Conservation (phyloP, 2,797 vertebrate species). For the Paedocypris micromegethes region DNA sequence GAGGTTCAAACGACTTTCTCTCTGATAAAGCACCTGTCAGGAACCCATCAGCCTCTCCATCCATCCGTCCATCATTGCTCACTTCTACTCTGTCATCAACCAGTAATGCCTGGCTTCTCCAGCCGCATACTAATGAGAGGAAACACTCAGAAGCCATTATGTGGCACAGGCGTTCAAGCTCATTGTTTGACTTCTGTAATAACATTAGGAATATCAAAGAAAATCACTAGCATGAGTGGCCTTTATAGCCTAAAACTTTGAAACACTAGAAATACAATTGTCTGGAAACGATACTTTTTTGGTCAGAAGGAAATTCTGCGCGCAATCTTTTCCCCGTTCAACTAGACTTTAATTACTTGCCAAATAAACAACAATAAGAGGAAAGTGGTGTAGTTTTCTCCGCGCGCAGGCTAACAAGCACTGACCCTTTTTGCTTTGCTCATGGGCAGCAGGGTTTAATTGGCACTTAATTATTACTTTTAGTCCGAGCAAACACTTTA, state of each 20-base stretch:
- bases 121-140: constrained; percentile 73
- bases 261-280: constrained; percentile 4
- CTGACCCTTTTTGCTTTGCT: constrained; percentile 63
- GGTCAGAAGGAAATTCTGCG: constrained; percentile 33
- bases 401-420: constrained; percentile 43
- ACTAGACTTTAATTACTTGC: constrained; percentile 50
- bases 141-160: constrained; percentile 70
- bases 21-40: constrained; percentile 83
- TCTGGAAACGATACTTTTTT: constrained; percentile 33
- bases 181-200: constrained; percentile 47
- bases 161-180: constrained; percentile 66
- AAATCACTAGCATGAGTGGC: neutral
- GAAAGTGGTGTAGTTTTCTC: constrained; percentile 42
- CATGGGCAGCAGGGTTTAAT: constrained; percentile 68
- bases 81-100: constrained; percentile 70
- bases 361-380: constrained; percentile 46
- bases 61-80: constrained; percentile 77
- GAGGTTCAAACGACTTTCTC: constrained; percentile 73
- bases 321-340: constrained; percentile 50
- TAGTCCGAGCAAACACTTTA: constrained; percentile 63
- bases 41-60: constrained; percentile 73
- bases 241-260: too few relatives aligned
- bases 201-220: constrained; percentile 34
- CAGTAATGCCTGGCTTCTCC: constrained; percentile 69
- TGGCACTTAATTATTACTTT: constrained; percentile 73